Evolutionary conservation across 2,888 invertebrate species (phyloP).

Genomic region (Clostera curtula): DNA sequence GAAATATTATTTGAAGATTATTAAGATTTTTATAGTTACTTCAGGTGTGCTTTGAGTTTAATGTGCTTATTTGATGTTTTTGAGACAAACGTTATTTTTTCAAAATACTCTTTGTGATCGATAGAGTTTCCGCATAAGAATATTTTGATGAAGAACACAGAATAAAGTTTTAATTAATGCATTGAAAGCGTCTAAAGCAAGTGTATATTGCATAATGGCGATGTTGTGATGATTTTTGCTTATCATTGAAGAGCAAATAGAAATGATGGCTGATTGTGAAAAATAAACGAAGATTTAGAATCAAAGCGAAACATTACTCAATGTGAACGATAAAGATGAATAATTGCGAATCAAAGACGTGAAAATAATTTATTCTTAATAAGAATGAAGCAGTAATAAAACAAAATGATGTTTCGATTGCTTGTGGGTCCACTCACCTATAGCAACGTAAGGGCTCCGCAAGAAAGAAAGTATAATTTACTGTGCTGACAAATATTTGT

Average conservation of each 20-base stretch:
- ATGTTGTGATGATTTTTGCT: conserved; percentile 22
- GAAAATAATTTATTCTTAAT: conserved; percentile 29
- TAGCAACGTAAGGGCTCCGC: conserved; percentile 74
- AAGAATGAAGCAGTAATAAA: conserved; percentile 52
- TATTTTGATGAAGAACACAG: conserved; percentile 5
- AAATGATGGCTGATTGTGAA: conserved; percentile 41
- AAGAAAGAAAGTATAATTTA: conserved; percentile 73
- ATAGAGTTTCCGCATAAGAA: too few relatives aligned
- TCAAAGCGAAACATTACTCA: conserved; percentile 75
- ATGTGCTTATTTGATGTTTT: too few relatives aligned
- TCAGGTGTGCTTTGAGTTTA: too few relatives aligned
- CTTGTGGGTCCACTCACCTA: conserved; percentile 71
- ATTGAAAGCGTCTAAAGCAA: conserved; percentile 38
- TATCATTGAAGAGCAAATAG: conserved; percentile 41
- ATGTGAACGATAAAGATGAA: conserved; percentile 48
- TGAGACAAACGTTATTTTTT: too few relatives aligned
- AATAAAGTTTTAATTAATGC: conserved; percentile 12
- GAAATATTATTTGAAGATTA: conserved; percentile 10
- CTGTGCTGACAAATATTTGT: conserved; percentile 64
- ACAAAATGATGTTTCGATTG: conserved; percentile 43
- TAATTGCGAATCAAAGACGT: conserved; percentile 46
- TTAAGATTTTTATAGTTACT: too few relatives aligned
- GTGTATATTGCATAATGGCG: conserved; percentile 21
- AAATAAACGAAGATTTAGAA: conserved; percentile 52
- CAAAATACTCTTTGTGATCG: too few relatives aligned